A percentile compares a stretch with the other conserved stretches of the same genome.
phyloP scores from a whole-genome alignment of 2,888 invertebrate genomes.

The Erebia ligea region DNA sequence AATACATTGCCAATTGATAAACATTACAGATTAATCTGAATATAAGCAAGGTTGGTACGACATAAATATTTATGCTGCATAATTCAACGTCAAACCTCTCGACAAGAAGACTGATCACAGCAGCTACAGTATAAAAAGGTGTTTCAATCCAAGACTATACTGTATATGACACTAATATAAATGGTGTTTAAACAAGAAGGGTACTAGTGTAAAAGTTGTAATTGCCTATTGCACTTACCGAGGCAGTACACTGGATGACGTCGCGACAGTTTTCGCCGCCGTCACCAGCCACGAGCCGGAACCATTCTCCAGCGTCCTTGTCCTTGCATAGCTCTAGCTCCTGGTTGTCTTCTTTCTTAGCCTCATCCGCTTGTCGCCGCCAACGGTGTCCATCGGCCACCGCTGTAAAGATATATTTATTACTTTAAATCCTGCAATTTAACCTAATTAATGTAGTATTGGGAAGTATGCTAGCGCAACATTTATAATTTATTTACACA shows the following conservation, averaged over 20 bases:
- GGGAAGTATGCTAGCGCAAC: not conserved
- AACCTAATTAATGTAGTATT: not conserved
- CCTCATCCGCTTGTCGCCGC: conserved; percentile 88
- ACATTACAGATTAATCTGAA: conserved; percentile 20
- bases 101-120: conserved; percentile 10
- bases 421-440: not conserved
- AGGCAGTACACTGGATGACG: conserved; percentile 97
- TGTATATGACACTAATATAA: conserved; percentile 31
- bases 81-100: conserved; percentile 12
- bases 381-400: conserved; percentile 75
- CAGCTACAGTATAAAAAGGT: conserved; percentile 19
- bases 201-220: conserved; percentile 48
- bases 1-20: conserved; percentile 13
- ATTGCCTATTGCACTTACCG: conserved; percentile 83
- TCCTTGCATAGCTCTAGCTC: conserved; percentile 96
- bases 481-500: not conserved
- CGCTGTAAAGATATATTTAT: conserved; percentile 49
- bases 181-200: conserved; percentile 40
- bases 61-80: conserved; percentile 27
- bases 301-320: conserved; percentile 98
- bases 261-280: conserved; percentile 97
- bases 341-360: conserved; percentile 93
- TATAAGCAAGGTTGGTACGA: conserved; percentile 26
- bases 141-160: conserved; percentile 4
- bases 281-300: conserved; percentile 94